These are phyloP conservation scores for Teleogryllus oceanicus DNA, from an alignment of 2,888 invertebrate genomes.

Conservation along the genomic window DNA sequence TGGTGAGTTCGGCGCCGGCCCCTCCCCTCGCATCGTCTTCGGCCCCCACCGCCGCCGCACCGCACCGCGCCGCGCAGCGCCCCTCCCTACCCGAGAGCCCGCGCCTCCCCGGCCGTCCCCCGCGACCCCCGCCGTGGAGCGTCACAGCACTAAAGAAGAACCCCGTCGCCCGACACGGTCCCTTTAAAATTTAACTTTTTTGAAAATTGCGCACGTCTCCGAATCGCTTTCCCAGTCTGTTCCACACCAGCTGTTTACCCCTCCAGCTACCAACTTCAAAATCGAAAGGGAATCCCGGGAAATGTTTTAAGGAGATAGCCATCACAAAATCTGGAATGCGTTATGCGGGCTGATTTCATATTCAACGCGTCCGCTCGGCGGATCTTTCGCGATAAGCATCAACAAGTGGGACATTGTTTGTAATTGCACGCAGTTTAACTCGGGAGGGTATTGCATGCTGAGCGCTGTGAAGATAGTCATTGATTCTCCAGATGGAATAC, in stretches of 20 bases:
- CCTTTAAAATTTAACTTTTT: not conserved
- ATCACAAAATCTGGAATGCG: not conserved
- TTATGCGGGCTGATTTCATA: not conserved
- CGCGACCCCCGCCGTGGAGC: not conserved
- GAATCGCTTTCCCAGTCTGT: not conserved
- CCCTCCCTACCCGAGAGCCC: not conserved
- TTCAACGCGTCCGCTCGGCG: not conserved
- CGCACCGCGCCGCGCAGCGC: not conserved
- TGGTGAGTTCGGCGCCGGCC: slow-evolving; percentile 22
- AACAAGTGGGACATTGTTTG: slow-evolving; percentile 18
- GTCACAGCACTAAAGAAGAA: not conserved
- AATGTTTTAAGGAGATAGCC: not conserved
- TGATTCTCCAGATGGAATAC: slow-evolving; percentile 9
- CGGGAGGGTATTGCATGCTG: not conserved
- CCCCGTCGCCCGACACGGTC: slow-evolving; percentile 11
- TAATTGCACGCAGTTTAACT: slow-evolving; percentile 7
- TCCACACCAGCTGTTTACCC: not conserved
- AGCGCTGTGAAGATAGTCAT: slow-evolving; percentile 8
- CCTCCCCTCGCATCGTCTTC: slow-evolving; percentile 20
- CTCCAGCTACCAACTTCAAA: not conserved
- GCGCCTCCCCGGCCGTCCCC: not conserved
- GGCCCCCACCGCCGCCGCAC: slow-evolving; percentile 3
- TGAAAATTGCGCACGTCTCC: not conserved
- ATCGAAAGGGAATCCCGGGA: not conserved
- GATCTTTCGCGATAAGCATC: slow-evolving; percentile 7